Percentiles rank a stretch among this genome's conserved stretches.
These are phyloP conservation scores for Peromyscus eremicus DNA, from an alignment of 2,797 vertebrate genomes.

Conservation along the genomic window DNA sequence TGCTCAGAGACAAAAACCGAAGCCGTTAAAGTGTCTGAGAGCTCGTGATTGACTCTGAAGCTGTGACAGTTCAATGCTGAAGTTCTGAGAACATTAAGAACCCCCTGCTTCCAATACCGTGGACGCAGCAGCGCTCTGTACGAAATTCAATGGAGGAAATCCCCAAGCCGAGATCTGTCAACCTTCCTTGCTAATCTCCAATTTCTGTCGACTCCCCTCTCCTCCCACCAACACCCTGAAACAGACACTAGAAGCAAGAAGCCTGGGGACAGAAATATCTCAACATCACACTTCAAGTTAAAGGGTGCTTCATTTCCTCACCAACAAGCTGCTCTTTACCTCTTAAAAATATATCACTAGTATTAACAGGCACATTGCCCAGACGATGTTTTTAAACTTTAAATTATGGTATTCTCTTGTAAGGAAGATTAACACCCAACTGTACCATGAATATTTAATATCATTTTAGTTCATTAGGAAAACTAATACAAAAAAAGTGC, in stretches of 20 bases:
- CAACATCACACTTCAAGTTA: neutral
- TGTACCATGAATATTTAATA: slow-evolving; percentile 29
- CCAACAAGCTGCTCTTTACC: slow-evolving; percentile 32
- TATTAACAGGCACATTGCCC: slow-evolving; percentile 33
- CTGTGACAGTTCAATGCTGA: neutral
- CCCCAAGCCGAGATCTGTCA: neutral
- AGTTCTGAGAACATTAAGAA: slow-evolving; percentile 39
- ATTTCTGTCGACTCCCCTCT: neutral
- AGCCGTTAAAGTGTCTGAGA: neutral
- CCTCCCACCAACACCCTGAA: neutral
- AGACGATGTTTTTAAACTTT: neutral
- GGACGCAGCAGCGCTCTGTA: neutral
- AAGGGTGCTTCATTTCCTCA: neutral
- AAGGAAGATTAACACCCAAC: slow-evolving; percentile 47
- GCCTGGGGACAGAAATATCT: neutral
- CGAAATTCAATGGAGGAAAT: neutral
- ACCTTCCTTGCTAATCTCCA: neutral
- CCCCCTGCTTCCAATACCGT: slow-evolving; percentile 9
- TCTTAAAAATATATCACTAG: slow-evolving; percentile 27
- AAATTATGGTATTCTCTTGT: slow-evolving; percentile 38
- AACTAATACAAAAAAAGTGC: neutral
- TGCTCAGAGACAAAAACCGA: neutral
- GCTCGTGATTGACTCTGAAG: neutral
- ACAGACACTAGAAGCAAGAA: neutral
- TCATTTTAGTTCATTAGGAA: slow-evolving; percentile 62